Percentiles rank a stretch among this genome's conserved stretches.
phyloP scores from a whole-genome alignment of 1,140 invertebrate species.

The Dufourea novaeangliae region DNA sequence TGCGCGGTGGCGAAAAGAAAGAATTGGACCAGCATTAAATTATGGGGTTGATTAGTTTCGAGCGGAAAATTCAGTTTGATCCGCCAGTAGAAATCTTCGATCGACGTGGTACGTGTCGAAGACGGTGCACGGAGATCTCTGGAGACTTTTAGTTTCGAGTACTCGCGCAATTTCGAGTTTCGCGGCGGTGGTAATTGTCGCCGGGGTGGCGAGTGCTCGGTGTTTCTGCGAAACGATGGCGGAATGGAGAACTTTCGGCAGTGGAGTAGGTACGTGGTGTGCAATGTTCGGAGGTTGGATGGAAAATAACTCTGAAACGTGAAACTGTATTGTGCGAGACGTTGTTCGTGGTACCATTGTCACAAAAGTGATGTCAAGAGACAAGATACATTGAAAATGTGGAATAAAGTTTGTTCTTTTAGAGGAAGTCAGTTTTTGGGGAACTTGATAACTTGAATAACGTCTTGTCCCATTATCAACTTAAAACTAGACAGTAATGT shows the following conservation, averaged over 20 bases:
- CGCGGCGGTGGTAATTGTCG: slow-evolving; percentile 48
- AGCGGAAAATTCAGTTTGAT: neutral
- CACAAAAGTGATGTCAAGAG: too few relatives aligned
- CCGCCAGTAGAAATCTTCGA: slow-evolving; percentile 35
- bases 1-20: too few relatives aligned
- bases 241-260: slow-evolving; percentile 15
- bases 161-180: slow-evolving; percentile 62
- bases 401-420: too few relatives aligned
- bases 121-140: slow-evolving; percentile 23
- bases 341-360: too few relatives aligned
- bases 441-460: too few relatives aligned
- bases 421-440: too few relatives aligned
- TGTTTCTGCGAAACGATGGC: slow-evolving; percentile 28
- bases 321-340: too few relatives aligned
- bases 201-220: neutral
- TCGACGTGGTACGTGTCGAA: slow-evolving; percentile 49
- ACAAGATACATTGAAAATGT: too few relatives aligned
- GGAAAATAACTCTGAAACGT: neutral
- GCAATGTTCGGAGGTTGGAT: neutral
- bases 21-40: too few relatives aligned
- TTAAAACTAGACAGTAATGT: too few relatives aligned
- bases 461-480: too few relatives aligned
- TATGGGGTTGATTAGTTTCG: neutral
- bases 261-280: neutral
- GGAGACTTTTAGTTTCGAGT: slow-evolving; percentile 44